Conservation (phyloP, 2,888 invertebrate genomes). For the Tethea ocularis region DNA sequence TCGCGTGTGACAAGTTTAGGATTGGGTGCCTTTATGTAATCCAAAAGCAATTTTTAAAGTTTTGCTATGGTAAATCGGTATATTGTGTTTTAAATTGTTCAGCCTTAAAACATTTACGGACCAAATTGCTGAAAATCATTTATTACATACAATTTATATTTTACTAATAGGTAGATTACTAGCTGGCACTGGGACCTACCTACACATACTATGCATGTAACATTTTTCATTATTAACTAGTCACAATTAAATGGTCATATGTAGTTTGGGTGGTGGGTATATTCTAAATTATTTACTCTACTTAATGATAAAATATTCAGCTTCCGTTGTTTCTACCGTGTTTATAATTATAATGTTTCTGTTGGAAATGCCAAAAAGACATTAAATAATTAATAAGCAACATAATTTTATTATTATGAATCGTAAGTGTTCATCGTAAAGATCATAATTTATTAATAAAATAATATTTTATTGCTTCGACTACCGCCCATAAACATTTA, state of each 20-base stretch:
- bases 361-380: neutral
- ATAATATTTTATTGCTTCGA: slow-evolving; percentile 22
- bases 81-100: slow-evolving; percentile 9
- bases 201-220: no score
- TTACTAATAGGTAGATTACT: no score
- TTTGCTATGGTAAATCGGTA: slow-evolving; percentile 16
- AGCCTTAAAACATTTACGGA: neutral
- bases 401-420: neutral
- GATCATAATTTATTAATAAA: slow-evolving; percentile 23
- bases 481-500: slow-evolving; percentile 40
- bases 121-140: neutral
- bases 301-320: no score
- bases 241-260: no score
- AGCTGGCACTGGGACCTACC: no score
- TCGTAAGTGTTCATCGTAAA: slow-evolving; percentile 3
- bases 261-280: no score
- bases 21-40: slow-evolving; percentile 28
- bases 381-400: neutral
- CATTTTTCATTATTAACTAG: no score
- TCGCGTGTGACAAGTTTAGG: slow-evolving; percentile 6
- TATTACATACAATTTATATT: no score
- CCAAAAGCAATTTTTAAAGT: slow-evolving; percentile 46
- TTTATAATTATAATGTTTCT: neutral
- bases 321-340: no score
- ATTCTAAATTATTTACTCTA: no score